phyloP scores from a whole-genome alignment of 2,113 vertebrate species.

The Acrocephalus kingi region DNA sequence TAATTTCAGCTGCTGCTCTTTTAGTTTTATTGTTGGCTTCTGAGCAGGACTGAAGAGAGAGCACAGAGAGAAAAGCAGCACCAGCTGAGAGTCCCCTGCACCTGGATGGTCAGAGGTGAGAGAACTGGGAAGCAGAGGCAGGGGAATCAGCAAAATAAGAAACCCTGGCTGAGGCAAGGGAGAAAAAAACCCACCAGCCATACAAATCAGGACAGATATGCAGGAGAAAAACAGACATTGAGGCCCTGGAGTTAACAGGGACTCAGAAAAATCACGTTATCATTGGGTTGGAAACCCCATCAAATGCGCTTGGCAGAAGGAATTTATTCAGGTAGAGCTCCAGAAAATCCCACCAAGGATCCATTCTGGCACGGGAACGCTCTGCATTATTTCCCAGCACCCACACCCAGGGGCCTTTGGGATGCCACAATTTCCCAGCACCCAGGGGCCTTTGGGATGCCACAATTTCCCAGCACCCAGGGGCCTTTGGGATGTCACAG shows the following conservation, averaged over 20 bases:
- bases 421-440: background rate
- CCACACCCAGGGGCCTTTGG: background rate
- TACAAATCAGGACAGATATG: background rate
- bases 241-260: background rate
- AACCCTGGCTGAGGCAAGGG: background rate
- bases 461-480: background rate
- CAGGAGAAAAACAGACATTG: background rate
- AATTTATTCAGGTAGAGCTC: slow-evolving; percentile 2
- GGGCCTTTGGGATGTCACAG: no score
- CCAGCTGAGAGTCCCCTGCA: background rate
- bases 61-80: background rate
- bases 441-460: slow-evolving; percentile 3
- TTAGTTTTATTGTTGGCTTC: background rate
- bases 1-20: background rate
- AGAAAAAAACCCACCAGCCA: background rate
- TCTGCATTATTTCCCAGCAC: background rate
- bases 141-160: background rate
- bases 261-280: background rate
- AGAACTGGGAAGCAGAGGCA: background rate
- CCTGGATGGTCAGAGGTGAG: background rate
- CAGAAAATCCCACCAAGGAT: background rate
- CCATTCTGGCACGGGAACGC: background rate
- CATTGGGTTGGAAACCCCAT: background rate
- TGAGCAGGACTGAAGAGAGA: background rate
- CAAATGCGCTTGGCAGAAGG: background rate